These are phyloP conservation scores for Coluber constrictor DNA, from an alignment of 2,797 vertebrate species.

Conservation along the genomic window DNA sequence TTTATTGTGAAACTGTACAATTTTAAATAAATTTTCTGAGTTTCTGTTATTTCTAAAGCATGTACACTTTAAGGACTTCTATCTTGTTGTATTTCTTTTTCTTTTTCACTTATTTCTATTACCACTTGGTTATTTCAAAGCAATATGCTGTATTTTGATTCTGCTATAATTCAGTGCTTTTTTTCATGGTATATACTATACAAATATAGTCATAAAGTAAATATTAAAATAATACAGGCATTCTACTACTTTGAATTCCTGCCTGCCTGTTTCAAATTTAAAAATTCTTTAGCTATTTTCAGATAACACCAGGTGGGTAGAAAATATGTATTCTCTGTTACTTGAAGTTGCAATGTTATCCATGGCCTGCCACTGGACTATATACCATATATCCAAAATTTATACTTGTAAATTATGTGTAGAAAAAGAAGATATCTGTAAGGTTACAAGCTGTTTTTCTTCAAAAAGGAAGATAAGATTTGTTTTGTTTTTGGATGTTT, in stretches of 20 bases:
- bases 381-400: conserved; percentile 20
- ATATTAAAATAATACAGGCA: not conserved
- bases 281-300: conserved; percentile 37
- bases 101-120: conserved; percentile 10
- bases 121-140: conserved; percentile 25
- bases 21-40: not conserved
- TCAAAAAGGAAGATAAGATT: conserved; percentile 8
- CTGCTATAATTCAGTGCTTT: conserved; percentile 22
- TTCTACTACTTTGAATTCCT: conserved; percentile 25
- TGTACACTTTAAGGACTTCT: not conserved
- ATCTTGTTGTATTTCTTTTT: not conserved
- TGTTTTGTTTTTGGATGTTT: conserved; percentile 41
- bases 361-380: conserved; percentile 33
- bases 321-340: conserved; percentile 31
- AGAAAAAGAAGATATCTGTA: conserved; percentile 17
- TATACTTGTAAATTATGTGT: conserved; percentile 2
- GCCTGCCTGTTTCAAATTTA: conserved; percentile 47
- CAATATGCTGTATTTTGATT: conserved; percentile 16
- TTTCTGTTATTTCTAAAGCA: not conserved
- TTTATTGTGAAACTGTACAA: not conserved
- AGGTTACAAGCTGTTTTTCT: conserved; percentile 29
- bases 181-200: conserved; percentile 38
- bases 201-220: not conserved
- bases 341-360: conserved; percentile 29
- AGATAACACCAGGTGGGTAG: conserved; percentile 26